These are phyloP conservation scores for Tipula unca DNA, from an alignment of 2,888 invertebrate genomes.

Conservation along the genomic window DNA sequence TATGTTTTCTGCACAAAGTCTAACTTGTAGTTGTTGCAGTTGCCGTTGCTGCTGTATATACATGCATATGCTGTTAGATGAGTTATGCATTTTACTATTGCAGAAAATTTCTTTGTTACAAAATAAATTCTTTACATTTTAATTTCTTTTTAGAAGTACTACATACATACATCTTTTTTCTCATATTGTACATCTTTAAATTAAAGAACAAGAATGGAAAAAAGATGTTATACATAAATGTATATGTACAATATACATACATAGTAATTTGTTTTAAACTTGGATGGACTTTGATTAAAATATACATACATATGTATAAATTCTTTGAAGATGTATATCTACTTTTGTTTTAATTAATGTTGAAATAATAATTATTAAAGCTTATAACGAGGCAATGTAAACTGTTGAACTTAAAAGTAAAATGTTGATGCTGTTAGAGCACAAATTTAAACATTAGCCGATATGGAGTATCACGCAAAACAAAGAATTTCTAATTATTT, in stretches of 20 bases:
- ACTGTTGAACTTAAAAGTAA: neutral
- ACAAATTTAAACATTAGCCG: too few relatives aligned
- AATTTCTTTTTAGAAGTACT: slow-evolving; percentile 1
- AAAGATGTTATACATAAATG: neutral
- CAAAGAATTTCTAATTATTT: too few relatives aligned
- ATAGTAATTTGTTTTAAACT: neutral
- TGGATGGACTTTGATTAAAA: slow-evolving; percentile 14
- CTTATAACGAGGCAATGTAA: neutral
- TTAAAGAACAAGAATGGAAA: neutral
- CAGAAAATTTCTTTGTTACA: neutral
- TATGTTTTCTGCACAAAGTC: neutral
- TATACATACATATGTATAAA: neutral
- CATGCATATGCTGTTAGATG: neutral
- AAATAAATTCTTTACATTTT: slow-evolving; percentile 3
- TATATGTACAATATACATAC: neutral
- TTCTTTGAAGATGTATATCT: neutral
- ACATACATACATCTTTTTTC: neutral
- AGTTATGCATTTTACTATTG: neutral
- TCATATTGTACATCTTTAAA: neutral
- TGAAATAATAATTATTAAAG: neutral
- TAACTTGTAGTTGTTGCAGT: neutral
- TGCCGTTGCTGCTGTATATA: neutral
- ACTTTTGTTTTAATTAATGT: neutral
- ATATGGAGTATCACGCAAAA: too few relatives aligned
- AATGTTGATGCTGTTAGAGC: too few relatives aligned